Evolutionary conservation across 2,797 vertebrate genomes (phyloP), one percentile per base, ranked within the genome.

Genomic region (Hozukius guyotensis): DNA sequence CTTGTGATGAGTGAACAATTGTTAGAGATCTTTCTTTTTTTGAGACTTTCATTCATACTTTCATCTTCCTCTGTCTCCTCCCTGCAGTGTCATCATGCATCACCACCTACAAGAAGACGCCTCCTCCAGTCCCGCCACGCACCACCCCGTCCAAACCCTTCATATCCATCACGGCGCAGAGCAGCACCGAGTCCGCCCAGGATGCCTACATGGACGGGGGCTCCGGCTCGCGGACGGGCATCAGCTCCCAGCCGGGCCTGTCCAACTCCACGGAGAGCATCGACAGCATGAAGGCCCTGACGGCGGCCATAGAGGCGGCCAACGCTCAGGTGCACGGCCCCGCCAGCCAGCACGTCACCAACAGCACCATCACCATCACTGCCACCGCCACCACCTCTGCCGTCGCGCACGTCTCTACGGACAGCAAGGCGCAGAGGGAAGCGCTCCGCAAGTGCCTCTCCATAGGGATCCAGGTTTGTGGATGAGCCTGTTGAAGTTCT

Each of bases 121-220:
- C 99, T 0, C 99, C 99, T 55, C 99, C 99, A 0, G 98, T 99
- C 83, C 99, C 99, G 56, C 99, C 99, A 6, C 97, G 99, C 27
- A 94, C 92, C 94, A 99, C 97, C 73, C 98, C 98, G 81, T 98
- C 98, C 94, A 99, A 99, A 92, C 98, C 98, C 1, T 99, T 99
- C 94, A 99, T 99, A 90, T 99, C 98, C 93, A 99, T 99, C 96
- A 99, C 98, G n/a, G 98, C 98, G 55, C 98, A 99, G 94, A 99
- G 98, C 96, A 99, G 98, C 96, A 99, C 98, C 0, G 98, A 99
- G 93, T 99, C 98, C n/a, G 99, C 98, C 80, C 98, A 99, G 85
- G 99, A 99, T 18, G 98, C 98, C 4, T 99, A 99, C 93, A 98
- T 98, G 97, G 98, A 99, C 5, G 97, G 98, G 25, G 97, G 97